Conservation (phyloP, 2,113 vertebrate species). For the Myocastor coypus region DNA sequence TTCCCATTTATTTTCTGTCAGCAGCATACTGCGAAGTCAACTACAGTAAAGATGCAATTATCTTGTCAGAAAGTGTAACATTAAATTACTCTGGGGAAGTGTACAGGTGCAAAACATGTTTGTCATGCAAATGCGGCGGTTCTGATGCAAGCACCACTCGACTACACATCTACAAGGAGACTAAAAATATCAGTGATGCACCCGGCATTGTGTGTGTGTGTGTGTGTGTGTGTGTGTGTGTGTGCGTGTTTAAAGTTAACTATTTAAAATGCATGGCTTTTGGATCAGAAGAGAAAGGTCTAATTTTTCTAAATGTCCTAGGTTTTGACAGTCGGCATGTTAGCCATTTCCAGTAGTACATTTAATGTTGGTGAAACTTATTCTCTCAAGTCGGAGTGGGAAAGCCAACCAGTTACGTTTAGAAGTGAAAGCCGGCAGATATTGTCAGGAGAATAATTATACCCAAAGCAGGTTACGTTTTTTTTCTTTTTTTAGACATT, state of each 20-base stretch:
- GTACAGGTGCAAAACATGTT: constrained; percentile 66
- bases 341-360: neutral
- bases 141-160: constrained; percentile 64
- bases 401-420: constrained; percentile 46
- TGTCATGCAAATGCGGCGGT: constrained; percentile 63
- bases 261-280: neutral
- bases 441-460: constrained; percentile 59
- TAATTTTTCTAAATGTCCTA: neutral
- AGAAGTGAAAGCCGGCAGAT: constrained; percentile 71
- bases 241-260: constrained; percentile 14
- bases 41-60: constrained; percentile 62
- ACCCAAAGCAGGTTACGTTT: constrained; percentile 50
- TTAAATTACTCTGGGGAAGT: constrained; percentile 71
- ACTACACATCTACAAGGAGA: neutral
- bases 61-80: constrained; percentile 68
- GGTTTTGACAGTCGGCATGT: constrained; percentile 43
- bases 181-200: constrained; percentile 70
- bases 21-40: neutral
- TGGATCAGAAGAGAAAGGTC: constrained; percentile 52
- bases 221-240: neutral
- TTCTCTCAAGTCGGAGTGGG: constrained; percentile 38
- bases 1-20: neutral
- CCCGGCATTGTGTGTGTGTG: neutral
- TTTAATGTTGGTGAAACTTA: constrained; percentile 60
- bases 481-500: constrained; percentile 37